Conservation (phyloP, 2,797 vertebrate genomes). For the Xenops minutus region DNA sequence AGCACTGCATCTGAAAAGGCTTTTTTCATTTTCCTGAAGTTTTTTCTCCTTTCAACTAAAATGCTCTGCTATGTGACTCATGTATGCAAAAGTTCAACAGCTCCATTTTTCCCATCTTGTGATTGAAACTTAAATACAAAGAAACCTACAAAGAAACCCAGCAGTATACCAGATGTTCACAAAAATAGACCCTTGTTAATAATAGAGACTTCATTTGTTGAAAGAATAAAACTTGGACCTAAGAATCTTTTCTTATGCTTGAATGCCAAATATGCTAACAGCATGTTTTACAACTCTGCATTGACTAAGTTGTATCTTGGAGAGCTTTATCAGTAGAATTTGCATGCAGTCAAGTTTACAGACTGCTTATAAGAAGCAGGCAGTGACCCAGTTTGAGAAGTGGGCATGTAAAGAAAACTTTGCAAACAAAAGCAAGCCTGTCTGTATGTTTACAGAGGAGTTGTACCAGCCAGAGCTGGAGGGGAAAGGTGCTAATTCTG, state of each 20-base stretch:
- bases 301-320: not conserved
- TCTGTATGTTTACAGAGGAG: not conserved
- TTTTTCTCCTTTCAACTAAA: not conserved
- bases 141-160: not conserved
- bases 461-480: not conserved
- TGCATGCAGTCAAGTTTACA: not conserved
- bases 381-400: slow-evolving; percentile 12
- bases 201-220: not conserved
- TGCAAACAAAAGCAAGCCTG: not conserved
- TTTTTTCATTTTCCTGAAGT: not conserved
- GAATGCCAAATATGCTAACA: not conserved
- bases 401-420: not conserved
- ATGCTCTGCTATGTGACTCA: not conserved
- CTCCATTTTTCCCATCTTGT: not conserved
- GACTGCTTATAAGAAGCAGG: not conserved
- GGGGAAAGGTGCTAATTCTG: not conserved
- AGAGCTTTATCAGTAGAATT: not conserved
- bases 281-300: not conserved
- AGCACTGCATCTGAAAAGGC: not conserved
- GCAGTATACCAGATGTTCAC: not conserved
- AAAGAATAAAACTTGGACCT: slow-evolving; percentile 9
- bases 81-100: not conserved
- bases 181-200: not conserved
- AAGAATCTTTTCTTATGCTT: not conserved
- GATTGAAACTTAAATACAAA: not conserved